Evolutionary conservation across 1,140 invertebrate species (phyloP).

Genomic region (Dolichoris vasculosae): DNA sequence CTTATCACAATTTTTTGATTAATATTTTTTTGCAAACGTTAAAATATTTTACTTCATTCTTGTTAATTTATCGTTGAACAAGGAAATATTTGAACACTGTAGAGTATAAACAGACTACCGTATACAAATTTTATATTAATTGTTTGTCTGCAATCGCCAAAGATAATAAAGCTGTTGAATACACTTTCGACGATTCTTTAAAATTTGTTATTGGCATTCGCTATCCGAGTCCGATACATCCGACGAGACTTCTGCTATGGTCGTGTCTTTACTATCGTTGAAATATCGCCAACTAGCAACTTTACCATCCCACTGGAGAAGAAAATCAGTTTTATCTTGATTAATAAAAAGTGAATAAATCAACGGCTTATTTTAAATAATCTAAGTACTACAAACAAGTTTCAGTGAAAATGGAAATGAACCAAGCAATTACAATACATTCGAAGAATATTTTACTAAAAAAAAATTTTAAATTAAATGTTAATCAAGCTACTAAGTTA

Average conservation of each 20-base stretch:
- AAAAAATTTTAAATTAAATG: no score
- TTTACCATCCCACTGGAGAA: slow-evolving; percentile 78
- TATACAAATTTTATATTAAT: not conserved
- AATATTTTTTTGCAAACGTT: not conserved
- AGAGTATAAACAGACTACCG: not conserved
- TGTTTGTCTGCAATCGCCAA: not conserved
- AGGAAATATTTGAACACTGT: not conserved
- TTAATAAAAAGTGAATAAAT: not conserved
- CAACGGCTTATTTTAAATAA: not conserved
- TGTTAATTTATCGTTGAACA: not conserved
- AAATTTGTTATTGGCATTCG: not conserved
- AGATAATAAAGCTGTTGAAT: not conserved
- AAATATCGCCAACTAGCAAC: slow-evolving; percentile 76
- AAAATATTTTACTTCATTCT: not conserved
- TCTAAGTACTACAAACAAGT: slow-evolving; percentile 29
- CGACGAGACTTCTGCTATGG: not conserved
- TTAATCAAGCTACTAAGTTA: no score
- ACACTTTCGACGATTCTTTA: not conserved
- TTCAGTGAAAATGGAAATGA: no score
- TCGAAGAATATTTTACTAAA: no score
- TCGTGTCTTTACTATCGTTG: slow-evolving; percentile 55
- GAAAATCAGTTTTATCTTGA: slow-evolving; percentile 20
- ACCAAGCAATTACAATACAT: no score
- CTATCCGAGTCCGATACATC: slow-evolving; percentile 9
- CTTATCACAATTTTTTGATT: slow-evolving; percentile 30